These are phyloP conservation scores for Sarcophaga caerulescens DNA, from an alignment of 2,888 invertebrate genomes.

Conservation along the genomic window DNA sequence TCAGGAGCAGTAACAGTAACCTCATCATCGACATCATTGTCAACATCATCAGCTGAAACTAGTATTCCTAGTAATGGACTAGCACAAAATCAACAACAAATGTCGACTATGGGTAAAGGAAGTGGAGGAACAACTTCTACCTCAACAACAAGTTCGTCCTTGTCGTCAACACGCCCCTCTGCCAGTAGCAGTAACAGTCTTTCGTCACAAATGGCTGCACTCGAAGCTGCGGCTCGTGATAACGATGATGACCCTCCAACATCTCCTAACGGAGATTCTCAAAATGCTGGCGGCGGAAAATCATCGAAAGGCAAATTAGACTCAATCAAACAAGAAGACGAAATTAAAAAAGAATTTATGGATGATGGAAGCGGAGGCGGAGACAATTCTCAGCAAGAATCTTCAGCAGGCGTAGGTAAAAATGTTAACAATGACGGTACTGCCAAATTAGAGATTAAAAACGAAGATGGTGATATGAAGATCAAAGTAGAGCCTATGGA, in stretches of 20 bases:
- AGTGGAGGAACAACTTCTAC: slow-evolving; percentile 72
- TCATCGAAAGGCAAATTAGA: slow-evolving; percentile 85
- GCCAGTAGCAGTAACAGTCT: slow-evolving; percentile 81
- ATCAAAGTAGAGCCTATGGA: slow-evolving; percentile 82
- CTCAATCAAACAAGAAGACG: slow-evolving; percentile 85
- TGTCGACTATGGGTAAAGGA: slow-evolving; percentile 75
- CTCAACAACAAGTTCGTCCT: slow-evolving; percentile 61
- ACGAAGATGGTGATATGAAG: slow-evolving; percentile 78
- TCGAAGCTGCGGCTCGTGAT: slow-evolving; percentile 86
- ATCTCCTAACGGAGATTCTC: slow-evolving; percentile 81
- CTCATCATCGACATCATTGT: slow-evolving; percentile 37
- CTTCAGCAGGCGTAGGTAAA: slow-evolving; percentile 82
- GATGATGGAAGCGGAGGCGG: slow-evolving; percentile 81
- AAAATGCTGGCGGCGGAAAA: slow-evolving; percentile 73
- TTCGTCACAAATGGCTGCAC: slow-evolving; percentile 88
- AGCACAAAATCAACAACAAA: slow-evolving; percentile 70
- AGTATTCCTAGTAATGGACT: slow-evolving; percentile 59
- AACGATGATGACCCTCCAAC: slow-evolving; percentile 85
- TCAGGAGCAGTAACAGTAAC: slow-evolving; percentile 49
- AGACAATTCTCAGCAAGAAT: slow-evolving; percentile 81
- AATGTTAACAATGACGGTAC: slow-evolving; percentile 85
- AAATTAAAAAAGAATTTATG: slow-evolving; percentile 86
- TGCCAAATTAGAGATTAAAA: slow-evolving; percentile 76
- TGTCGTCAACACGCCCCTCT: slow-evolving; percentile 69
- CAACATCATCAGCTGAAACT: slow-evolving; percentile 57